These are phyloP conservation scores for Netelia inedita DNA, from an alignment of 2,888 invertebrate species.

Conservation along the genomic window DNA sequence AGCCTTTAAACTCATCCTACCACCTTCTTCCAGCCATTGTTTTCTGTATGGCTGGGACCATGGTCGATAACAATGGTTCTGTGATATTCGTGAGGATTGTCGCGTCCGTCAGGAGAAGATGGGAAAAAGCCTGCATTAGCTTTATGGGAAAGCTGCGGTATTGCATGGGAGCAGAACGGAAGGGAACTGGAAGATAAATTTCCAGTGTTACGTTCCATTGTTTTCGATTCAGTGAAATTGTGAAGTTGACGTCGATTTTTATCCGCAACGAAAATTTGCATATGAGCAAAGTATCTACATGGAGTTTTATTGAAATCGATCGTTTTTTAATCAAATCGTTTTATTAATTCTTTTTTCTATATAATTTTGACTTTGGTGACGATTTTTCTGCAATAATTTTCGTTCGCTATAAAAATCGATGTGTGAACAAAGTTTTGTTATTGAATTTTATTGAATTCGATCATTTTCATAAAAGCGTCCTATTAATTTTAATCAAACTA, in stretches of 20 bases:
- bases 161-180: not conserved
- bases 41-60: conserved; percentile 9
- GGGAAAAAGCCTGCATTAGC: conserved; percentile 5
- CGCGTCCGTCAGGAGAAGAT: not conserved
- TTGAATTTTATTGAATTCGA: not conserved
- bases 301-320: not conserved
- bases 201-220: not conserved
- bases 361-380: not conserved
- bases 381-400: not conserved
- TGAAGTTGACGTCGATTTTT: not conserved
- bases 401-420: not conserved
- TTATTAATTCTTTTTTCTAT: not conserved
- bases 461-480: not conserved
- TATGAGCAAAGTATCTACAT: not conserved
- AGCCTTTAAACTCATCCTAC: conserved; percentile 7
- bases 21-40: conserved; percentile 39
- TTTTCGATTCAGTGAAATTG: not conserved
- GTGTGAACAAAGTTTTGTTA: not conserved
- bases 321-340: not conserved
- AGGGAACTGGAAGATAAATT: not conserved
- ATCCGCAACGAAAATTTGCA: not conserved
- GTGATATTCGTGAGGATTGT: conserved; percentile 27
- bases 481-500: not conserved
- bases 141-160: conserved; percentile 32
- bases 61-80: conserved; percentile 31